Conservation (phyloP, 1,140 invertebrate genomes). For the Penaeus vannamei region DNA sequence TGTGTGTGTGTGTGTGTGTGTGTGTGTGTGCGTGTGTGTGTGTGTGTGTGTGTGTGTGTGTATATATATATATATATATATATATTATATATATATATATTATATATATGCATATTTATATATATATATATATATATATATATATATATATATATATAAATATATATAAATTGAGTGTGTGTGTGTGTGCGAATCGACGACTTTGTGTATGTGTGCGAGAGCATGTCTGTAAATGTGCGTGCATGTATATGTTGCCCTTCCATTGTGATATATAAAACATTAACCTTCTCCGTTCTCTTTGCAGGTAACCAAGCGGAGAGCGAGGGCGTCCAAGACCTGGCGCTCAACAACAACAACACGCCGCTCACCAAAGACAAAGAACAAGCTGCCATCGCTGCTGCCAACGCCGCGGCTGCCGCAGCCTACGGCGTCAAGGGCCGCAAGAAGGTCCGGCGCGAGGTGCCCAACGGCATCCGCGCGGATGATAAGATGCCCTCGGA, state of each 20-base stretch:
- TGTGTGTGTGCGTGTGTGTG: too few relatives aligned
- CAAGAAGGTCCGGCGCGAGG: constrained; percentile 57
- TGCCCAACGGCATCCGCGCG: constrained; percentile 51
- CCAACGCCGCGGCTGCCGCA: constrained; percentile 54
- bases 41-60: too few relatives aligned
- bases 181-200: too few relatives aligned
- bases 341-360: constrained; percentile 63
- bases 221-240: neutral
- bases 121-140: too few relatives aligned
- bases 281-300: constrained; percentile 9
- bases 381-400: constrained; percentile 58
- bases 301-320: constrained; percentile 58
- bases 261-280: neutral
- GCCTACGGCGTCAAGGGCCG: constrained; percentile 57
- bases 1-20: neutral
- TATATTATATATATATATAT: too few relatives aligned
- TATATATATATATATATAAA: too few relatives aligned
- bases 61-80: too few relatives aligned
- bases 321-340: constrained; percentile 55
- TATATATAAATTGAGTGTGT: too few relatives aligned
- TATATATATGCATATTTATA: too few relatives aligned
- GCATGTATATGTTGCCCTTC: neutral
- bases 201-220: neutral
- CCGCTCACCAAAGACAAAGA: constrained; percentile 62
- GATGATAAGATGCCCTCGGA: constrained; percentile 60